phyloP scores from a whole-genome alignment of 2,797 vertebrate genomes.

The Ceyx erithaca region DNA sequence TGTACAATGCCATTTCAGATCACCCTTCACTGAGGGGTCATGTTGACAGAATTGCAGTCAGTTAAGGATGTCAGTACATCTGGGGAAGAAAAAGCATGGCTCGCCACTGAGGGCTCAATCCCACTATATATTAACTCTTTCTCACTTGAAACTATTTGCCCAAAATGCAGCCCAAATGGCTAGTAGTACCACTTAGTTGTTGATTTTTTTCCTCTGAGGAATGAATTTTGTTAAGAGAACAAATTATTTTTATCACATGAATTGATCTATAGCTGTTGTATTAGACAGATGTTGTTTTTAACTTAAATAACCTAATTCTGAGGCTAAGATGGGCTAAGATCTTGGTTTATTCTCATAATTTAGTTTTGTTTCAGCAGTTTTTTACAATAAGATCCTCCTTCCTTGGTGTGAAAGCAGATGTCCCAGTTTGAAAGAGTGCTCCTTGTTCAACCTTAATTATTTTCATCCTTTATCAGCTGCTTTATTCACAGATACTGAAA shows the following conservation, averaged over 20 bases:
- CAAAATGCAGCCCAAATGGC: background rate
- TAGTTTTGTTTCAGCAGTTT: slow-evolving; percentile 2
- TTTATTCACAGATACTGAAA: slow-evolving; percentile 40
- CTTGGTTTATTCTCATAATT: slow-evolving; percentile 12
- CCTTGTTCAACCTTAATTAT: slow-evolving; percentile 42
- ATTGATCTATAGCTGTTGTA: background rate
- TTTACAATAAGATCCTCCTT: background rate
- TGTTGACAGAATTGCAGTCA: background rate
- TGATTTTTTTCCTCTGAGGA: background rate
- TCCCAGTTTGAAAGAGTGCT: slow-evolving; percentile 16
- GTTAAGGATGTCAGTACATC: background rate
- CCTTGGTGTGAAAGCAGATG: slow-evolving; percentile 13
- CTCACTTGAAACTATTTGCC: background rate
- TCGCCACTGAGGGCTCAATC: background rate
- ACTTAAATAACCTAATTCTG: background rate
- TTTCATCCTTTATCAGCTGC: slow-evolving; percentile 35
- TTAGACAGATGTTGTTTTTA: background rate
- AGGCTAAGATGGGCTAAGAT: background rate
- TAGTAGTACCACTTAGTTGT: background rate
- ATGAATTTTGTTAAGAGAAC: background rate
- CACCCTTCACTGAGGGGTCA: background rate
- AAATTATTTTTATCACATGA: background rate
- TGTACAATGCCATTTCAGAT: background rate
- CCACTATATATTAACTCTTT: background rate
- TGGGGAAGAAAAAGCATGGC: background rate